phyloP scores from a whole-genome alignment of 2,113 vertebrate species.

The Diadophis punctatus region DNA sequence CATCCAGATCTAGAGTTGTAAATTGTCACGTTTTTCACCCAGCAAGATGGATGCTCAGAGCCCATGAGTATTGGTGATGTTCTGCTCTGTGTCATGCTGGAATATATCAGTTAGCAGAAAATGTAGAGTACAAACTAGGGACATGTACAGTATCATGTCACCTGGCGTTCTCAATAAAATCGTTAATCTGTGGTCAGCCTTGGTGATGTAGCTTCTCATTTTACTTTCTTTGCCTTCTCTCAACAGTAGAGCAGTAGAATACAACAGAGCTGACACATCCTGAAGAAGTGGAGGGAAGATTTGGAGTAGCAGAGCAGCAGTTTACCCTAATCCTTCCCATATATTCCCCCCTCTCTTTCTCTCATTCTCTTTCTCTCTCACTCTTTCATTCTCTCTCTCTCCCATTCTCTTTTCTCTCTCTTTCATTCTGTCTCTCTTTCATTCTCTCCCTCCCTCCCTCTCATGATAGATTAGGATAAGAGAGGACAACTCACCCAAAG shows the following conservation, averaged over 20 bases:
- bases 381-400: no score
- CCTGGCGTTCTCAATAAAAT: background rate
- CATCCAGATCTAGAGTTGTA: background rate
- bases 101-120: background rate
- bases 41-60: background rate
- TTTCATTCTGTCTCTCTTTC: no score
- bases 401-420: no score
- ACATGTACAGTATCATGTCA: background rate
- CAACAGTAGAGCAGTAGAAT: background rate
- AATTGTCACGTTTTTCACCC: background rate
- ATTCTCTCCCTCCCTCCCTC: no score
- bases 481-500: background rate
- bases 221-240: background rate
- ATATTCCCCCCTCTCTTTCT: background rate
- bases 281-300: background rate
- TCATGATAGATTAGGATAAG: background rate
- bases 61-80: background rate
- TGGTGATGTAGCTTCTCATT: background rate
- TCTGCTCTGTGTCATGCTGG: background rate
- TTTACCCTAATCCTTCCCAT: background rate
- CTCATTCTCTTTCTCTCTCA: no score
- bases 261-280: background rate
- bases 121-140: background rate
- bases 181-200: background rate
- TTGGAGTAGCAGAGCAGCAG: background rate